phyloP scores from a whole-genome alignment of 2,113 vertebrate species.

The Plecturocebus donacophilus region DNA sequence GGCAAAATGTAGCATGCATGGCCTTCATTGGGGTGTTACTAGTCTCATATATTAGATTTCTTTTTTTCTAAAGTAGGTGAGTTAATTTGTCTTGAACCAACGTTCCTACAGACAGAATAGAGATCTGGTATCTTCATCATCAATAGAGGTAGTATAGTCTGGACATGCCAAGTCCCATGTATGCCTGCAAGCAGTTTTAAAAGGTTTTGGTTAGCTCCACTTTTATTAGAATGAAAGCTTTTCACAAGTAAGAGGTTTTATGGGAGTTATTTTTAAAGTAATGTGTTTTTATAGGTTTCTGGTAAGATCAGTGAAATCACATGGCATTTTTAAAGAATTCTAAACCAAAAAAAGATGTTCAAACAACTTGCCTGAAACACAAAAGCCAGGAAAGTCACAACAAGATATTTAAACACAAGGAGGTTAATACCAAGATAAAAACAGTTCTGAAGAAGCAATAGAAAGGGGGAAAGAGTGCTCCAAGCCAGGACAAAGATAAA shows the following conservation, averaged over 20 bases:
- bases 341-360: conserved; percentile 81
- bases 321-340: conserved; percentile 79
- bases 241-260: conserved; percentile 83
- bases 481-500: background rate
- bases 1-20: background rate
- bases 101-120: background rate
- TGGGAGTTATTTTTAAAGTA: conserved; percentile 82
- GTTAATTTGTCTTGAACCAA: conserved; percentile 62
- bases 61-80: conserved; percentile 31
- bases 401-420: conserved; percentile 53
- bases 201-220: conserved; percentile 80
- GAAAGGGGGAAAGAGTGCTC: background rate
- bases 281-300: conserved; percentile 84
- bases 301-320: conserved; percentile 82
- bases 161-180: conserved; percentile 66
- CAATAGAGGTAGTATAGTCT: conserved; percentile 41
- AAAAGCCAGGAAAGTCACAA: conserved; percentile 69
- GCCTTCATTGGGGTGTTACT: background rate
- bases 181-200: conserved; percentile 75
- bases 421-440: conserved; percentile 13
- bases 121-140: conserved; percentile 76
- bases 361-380: conserved; percentile 67
- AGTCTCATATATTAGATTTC: background rate
- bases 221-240: conserved; percentile 82
- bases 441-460: background rate